Base-by-base conservation (phyloP, 1,140 invertebrate genomes). In the Lutraria rhynchaena region DNA sequence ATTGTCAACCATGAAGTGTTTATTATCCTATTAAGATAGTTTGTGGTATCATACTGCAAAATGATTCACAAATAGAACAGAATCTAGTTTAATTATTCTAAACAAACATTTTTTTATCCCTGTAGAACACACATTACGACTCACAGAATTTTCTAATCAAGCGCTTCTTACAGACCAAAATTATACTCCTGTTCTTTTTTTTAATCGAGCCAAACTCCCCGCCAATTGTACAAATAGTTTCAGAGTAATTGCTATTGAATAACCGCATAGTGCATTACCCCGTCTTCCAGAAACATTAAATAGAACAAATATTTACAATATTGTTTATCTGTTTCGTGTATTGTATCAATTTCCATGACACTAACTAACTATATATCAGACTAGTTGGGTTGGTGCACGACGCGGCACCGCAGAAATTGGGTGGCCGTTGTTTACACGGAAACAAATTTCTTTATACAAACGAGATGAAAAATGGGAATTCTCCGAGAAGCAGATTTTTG, bases 391-490 rank as follows among this genome's bases (percentile, higher is more conserved):
- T 49, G n/a, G n/a, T 67, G 41, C 63, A 46, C 63, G 44, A 67
- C 63, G 44, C 63, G 63, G 63, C 63, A 41, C 63, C 63, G 63
- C 44, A 67, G 63, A 67, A 67, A 67, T 67, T 67, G 63, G 63
- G 63, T 67, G 63, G 63, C 63, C 63, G 63, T 41, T 67, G 63
- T 67, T 67, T 67, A 67, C 33, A 67, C 63, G n/a, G 33, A 67
- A 67, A 24, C 41, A 22, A 67, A 67, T 46, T 67, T 67, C 63
- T 67, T 67, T 67, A 67, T 67, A 67, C 63, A 67, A 67, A 46
- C 27, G n/a, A 67, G 37, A 67, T 67, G 63, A 67, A 67, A 67
- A 67, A 67, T 67, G 63, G 15, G 63, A 44, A 46, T 41, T 31
- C 5, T n/a, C 35, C 7, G 44, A 35, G 24, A 63, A 63, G 37